Conservation (phyloP, 1,140 invertebrate genomes). For the Tetraneura akinire region DNA sequence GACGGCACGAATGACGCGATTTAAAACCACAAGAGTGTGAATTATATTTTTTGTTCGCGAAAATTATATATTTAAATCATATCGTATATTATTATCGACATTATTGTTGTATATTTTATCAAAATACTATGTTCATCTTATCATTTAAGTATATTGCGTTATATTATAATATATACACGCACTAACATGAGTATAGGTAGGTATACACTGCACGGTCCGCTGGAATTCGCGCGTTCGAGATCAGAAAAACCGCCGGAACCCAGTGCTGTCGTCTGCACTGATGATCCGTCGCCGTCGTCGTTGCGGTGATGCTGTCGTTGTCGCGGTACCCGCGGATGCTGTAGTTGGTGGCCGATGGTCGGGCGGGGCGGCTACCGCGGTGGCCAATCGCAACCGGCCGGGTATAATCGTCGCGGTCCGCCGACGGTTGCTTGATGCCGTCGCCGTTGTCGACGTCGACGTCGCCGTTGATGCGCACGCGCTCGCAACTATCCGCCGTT, state of each 20-base stretch:
- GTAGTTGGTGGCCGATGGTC: constrained; percentile 37
- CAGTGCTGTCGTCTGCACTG: constrained; percentile 24
- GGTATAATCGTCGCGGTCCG: background rate
- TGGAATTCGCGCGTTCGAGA: background rate
- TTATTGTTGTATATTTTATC: too few relatives aligned
- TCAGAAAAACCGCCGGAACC: background rate
- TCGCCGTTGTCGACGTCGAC: background rate
- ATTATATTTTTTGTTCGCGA: too few relatives aligned
- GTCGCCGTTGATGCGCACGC: background rate
- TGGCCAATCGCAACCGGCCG: constrained; percentile 33
- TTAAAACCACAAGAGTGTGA: too few relatives aligned
- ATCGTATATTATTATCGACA: too few relatives aligned
- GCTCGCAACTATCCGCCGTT: background rate
- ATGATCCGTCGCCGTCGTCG: background rate
- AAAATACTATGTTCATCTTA: too few relatives aligned
- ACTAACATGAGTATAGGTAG: too few relatives aligned
- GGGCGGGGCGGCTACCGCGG: constrained; percentile 38
- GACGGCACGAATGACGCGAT: too few relatives aligned
- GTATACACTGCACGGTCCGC: background rate
- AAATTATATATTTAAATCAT: too few relatives aligned
- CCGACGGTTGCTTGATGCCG: background rate
- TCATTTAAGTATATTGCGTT: too few relatives aligned
- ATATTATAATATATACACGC: too few relatives aligned
- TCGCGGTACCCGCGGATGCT: constrained; percentile 10
- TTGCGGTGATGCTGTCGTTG: background rate